Base-by-base conservation (phyloP, 1,140 invertebrate species). In the Magallana gigas region DNA sequence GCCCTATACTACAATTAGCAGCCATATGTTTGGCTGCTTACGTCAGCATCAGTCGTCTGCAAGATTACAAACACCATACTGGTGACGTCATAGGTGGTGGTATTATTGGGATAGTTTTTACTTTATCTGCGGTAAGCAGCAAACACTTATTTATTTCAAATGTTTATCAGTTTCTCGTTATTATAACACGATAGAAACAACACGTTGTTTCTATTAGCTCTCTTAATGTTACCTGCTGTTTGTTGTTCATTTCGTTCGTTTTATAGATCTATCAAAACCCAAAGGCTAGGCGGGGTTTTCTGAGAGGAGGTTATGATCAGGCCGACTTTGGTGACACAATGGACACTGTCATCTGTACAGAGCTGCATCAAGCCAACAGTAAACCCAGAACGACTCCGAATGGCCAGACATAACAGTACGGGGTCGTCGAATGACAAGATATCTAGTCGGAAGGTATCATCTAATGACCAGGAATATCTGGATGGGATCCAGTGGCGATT, bases 81-180 rank as follows among this genome's bases (percentile, higher is more conserved):
- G 57, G 60, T 76, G 86, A 87, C 83, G 86, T 87, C 83, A 87
- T 87, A 14, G 86, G 86, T 8, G 86, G 86, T 8, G 86, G 59
- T 11, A 76, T 87, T 29, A 29, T 84, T 14, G 86, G 86, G 4
- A 18, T 62, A 48, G 12, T 62, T 83, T 68, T 68, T 7, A 76
- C 58, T 57, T 11, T 87, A 14, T n/a, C 64, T 76, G 82, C 59
- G 16, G 85, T 87, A 29, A 64, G 85, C 83, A 60, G 14, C 18
- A 5, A 1, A 81, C 1, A 48, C 5, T 48, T 2, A 4, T 48
- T 48, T 48, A 48, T 48, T 48, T 48, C 36, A 48, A n/a, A n/a
- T n/a, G n/a, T n/a, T n/a, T n/a, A 48, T 48, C 36, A 48, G 36
- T 48, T 48, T 48, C 36, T 48, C 36, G 36, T 48, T 4, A 48